Evolutionary conservation across 2,888 invertebrate species (phyloP).

Genomic region (Aspidiotus rigidus): DNA sequence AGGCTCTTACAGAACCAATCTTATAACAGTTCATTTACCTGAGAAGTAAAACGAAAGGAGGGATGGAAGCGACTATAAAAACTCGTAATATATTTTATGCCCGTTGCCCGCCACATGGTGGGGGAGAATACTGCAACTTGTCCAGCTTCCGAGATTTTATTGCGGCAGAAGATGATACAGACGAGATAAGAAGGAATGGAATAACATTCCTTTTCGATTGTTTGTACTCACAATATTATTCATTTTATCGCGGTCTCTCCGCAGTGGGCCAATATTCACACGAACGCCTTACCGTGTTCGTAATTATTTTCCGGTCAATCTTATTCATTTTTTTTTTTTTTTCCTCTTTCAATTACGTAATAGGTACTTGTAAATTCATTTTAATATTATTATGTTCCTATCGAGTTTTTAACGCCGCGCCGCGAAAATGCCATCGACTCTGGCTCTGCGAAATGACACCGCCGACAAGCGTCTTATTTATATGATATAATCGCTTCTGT

Average conservation of each 20-base stretch:
- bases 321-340: slow-evolving; percentile 6
- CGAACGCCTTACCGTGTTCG: neutral
- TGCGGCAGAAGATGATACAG: slow-evolving; percentile 4
- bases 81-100: slow-evolving; percentile 13
- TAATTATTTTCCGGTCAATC: slow-evolving; percentile 12
- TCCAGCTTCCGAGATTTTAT: slow-evolving; percentile 14
- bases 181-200: slow-evolving; percentile 7
- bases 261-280: too few relatives aligned
- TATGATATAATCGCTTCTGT: too few relatives aligned
- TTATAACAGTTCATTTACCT: slow-evolving; percentile 32
- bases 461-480: too few relatives aligned
- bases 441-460: too few relatives aligned
- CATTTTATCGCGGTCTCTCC: too few relatives aligned
- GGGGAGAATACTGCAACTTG: slow-evolving; percentile 13
- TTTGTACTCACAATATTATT: neutral
- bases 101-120: neutral
- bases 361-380: too few relatives aligned
- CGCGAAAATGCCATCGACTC: too few relatives aligned
- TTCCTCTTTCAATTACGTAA: too few relatives aligned
- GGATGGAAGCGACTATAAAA: slow-evolving; percentile 10
- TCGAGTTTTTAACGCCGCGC: too few relatives aligned
- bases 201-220: neutral
- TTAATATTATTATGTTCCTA: too few relatives aligned
- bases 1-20: too few relatives aligned
- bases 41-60: slow-evolving; percentile 19